Evolutionary conservation across 2,797 vertebrate genomes (phyloP).

Genomic region (Leptatherina wallacei): DNA sequence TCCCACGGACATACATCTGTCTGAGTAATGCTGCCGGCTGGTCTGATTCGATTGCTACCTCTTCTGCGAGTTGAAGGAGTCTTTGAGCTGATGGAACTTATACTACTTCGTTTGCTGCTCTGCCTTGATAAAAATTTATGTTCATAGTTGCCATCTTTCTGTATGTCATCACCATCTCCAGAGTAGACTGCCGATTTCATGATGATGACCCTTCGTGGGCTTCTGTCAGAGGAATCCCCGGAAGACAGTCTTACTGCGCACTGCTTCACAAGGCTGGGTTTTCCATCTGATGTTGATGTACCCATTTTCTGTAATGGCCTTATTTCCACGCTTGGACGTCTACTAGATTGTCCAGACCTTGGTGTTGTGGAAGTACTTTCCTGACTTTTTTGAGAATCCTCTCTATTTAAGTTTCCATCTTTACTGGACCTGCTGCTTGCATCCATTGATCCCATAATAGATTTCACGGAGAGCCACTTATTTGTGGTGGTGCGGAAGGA

Average conservation of each 20-base stretch:
- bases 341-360: constrained; percentile 56
- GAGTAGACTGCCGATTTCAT: constrained; percentile 69
- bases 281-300: constrained; percentile 70
- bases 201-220: constrained; percentile 67
- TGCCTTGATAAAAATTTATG: constrained; percentile 71
- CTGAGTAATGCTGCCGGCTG: constrained; percentile 53
- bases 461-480: constrained; percentile 85
- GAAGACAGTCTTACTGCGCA: constrained; percentile 80
- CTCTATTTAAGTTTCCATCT: constrained; percentile 49
- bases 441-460: constrained; percentile 74
- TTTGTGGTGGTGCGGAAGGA: constrained; percentile 76
- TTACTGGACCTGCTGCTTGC: constrained; percentile 46
- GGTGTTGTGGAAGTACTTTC: constrained; percentile 67
- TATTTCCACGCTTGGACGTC: constrained; percentile 63
- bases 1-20: constrained; percentile 78
- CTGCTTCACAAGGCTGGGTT: constrained; percentile 84
- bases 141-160: constrained; percentile 73
- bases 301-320: constrained; percentile 72
- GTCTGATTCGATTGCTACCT: constrained; percentile 68
- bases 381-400: constrained; percentile 71
- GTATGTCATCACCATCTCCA: constrained; percentile 70
- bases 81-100: constrained; percentile 74
- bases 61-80: constrained; percentile 72
- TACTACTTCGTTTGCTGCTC: constrained; percentile 71
- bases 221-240: constrained; percentile 76